Base-by-base conservation (phyloP, 1,140 invertebrate species). In the Dryas iulia region DNA sequence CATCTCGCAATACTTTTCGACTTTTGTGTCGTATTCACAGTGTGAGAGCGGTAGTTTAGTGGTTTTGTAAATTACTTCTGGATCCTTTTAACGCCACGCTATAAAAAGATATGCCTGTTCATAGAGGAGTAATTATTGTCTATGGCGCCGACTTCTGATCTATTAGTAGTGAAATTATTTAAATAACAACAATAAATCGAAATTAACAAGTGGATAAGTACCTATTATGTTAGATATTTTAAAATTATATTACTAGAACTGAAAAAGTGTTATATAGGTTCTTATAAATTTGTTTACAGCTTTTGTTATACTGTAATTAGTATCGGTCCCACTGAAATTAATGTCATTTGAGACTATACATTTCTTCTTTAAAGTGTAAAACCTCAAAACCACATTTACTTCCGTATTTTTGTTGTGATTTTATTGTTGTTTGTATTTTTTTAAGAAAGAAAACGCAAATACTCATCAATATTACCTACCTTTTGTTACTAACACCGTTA, bases 321-420 rank as follows among this genome's bases (percentile, higher is more conserved):
- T n/a, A n/a, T n/a, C n/a, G n/a, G 14, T 35, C 33, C 7, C 18
- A n/a, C 11, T 25, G 53, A 54, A 54, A 54, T 54, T 24, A 63
- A 54, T 63, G 47, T 25, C 35, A 58, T 47, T 52, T 30, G 54
- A 28, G 54, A 14, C 47, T 26, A 65, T 57, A 64, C 18, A 26
- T 56, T 56, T 25, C 18, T 71, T 61, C 71, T 72, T 71, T 78
- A 75, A 74, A 78, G 69, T 68, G 61, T 73, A 76, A 78, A 84
- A 77, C 77, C 83, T 62, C 77, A 70, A 84, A 86, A 81, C 83
- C 83, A 31, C 85, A 87, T 63, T 60, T 66, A 69, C 62, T 79
- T 85, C 79, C 78, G 61, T 74, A 77, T 72, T 82, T 80, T 80
- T 81, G 74, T 87, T 84, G 76, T 83, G 80, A 88, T 84, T 85